Evolutionary conservation across 35 echinoderm and acorn worm species (phyloP), one percentile per base, ranked within the genome.

Genomic region (Holothuria glaberrima): DNA sequence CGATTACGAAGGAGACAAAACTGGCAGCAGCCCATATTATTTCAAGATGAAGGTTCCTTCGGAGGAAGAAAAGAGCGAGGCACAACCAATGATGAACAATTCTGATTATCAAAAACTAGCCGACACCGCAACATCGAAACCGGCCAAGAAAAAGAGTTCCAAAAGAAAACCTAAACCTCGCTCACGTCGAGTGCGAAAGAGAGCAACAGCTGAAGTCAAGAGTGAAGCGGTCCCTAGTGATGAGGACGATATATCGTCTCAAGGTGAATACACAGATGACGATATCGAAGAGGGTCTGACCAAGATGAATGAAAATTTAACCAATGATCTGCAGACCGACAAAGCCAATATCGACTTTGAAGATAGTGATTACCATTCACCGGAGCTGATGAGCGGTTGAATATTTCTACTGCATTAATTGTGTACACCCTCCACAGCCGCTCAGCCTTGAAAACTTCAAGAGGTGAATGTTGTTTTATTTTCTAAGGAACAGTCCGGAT

Each of bases 261-360:
- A 48, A 1, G 57, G 80, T 16, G 54, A 84, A 61, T 84, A 84
- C n/a, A 84, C 80, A 22, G 80, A 84, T 38, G 80, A 84, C 52
- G 80, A 84, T 36, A 84, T 84, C 80, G 80, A 84, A 59, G 80
- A 84, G 22, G 80, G 80, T 61, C 57, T 84, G 57, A 59, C 61
- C 9, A 25, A 19, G n/a, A 59, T 84, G 21, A 69, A 26, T 12
- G n/a, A 48, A 48, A 48, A 13, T 12, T 12, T 24, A 10, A 25
- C 50, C 21, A 4, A 21, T 10, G 44, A 10, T 48, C 12, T 48
- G 20, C 50, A 16, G 33, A 41, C 12, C 0, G 74, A n/a, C 9
- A 28, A 48, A 48, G 71, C 12, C 33, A 22, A 12, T 48, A 4
- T 24, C 14, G 74, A 78, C 19, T 48, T 78, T 52, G 74, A 48